A percentile compares a stretch with the other conserved stretches of the same genome.
Conservation (phyloP, 1,140 invertebrate genomes). For the Drosophila kohkoa region DNA sequence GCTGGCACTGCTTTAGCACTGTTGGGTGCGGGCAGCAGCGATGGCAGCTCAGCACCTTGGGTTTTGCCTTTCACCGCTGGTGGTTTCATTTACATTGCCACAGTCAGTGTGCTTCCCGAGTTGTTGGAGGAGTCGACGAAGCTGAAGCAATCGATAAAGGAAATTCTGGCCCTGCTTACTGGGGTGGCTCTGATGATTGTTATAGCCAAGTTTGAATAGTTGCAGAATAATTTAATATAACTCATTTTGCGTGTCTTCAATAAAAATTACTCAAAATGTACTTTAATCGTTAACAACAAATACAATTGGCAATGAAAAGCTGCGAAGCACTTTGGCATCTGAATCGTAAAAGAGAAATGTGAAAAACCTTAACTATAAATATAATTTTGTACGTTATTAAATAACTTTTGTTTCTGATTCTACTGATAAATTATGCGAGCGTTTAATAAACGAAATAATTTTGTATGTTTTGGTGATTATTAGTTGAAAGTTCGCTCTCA, state of each 20-base stretch:
- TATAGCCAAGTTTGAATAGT: conserved; percentile 85
- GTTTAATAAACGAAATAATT: too few species aligned
- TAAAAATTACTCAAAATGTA: conserved; percentile 4
- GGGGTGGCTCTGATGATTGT: conserved; percentile 93
- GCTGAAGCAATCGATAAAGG: conserved; percentile 91
- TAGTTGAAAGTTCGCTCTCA: too few species aligned
- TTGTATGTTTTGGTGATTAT: too few species aligned
- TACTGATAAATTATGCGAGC: too few species aligned
- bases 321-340: neutral
- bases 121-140: conserved; percentile 92
- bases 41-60: conserved; percentile 93
- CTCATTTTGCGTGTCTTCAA: neutral
- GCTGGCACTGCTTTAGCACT: conserved; percentile 95
- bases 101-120: conserved; percentile 97
- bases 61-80: conserved; percentile 98
- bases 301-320: conserved; percentile 21
- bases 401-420: too few species aligned
- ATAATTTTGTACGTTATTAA: too few species aligned
- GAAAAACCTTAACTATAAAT: neutral
- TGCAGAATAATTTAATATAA: conserved; percentile 2
- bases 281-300: conserved; percentile 4
- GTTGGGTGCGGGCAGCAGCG: conserved; percentile 85
- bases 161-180: conserved; percentile 90
- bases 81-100: conserved; percentile 97
- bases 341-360: neutral